phyloP scores from a whole-genome alignment of 1,140 invertebrate species.

The Reticulitermes speratus region DNA sequence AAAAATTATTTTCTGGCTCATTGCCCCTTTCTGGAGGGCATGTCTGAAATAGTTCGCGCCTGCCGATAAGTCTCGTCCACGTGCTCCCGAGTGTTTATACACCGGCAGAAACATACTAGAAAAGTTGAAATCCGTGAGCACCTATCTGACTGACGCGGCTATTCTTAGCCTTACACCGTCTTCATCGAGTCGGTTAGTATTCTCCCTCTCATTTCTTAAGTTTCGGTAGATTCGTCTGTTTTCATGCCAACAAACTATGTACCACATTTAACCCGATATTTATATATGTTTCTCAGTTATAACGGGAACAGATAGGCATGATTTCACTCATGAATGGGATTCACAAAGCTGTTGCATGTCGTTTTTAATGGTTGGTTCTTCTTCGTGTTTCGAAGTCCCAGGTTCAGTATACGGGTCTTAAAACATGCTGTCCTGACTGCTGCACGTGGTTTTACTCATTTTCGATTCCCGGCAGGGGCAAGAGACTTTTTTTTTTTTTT shows the following conservation, averaged over 20 bases:
- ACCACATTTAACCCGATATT: neutral
- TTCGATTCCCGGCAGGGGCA: too few species aligned
- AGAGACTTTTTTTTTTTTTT: too few species aligned
- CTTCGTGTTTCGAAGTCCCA: too few species aligned
- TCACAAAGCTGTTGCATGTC: too few species aligned
- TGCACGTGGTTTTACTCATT: too few species aligned
- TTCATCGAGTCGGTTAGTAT: neutral
- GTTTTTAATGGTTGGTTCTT: too few species aligned
- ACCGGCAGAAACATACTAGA: neutral
- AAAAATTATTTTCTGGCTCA: neutral
- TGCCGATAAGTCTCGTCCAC: neutral
- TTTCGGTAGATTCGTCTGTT: neutral
- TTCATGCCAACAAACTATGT: neutral
- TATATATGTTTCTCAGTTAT: neutral
- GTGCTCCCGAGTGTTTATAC: neutral
- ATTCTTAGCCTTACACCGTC: neutral
- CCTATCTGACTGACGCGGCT: conserved; percentile 7
- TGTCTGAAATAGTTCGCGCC: conserved; percentile 8
- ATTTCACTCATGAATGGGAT: too few species aligned
- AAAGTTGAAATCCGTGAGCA: neutral
- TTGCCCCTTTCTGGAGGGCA: neutral
- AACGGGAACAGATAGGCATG: too few species aligned
- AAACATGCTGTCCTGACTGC: too few species aligned
- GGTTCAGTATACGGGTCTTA: too few species aligned
- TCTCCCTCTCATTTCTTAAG: neutral